Percentiles rank a stretch among this genome's conserved stretches.
Evolutionary conservation across 1,140 invertebrate genomes (phyloP).

Genomic region (Eueides isabella): DNA sequence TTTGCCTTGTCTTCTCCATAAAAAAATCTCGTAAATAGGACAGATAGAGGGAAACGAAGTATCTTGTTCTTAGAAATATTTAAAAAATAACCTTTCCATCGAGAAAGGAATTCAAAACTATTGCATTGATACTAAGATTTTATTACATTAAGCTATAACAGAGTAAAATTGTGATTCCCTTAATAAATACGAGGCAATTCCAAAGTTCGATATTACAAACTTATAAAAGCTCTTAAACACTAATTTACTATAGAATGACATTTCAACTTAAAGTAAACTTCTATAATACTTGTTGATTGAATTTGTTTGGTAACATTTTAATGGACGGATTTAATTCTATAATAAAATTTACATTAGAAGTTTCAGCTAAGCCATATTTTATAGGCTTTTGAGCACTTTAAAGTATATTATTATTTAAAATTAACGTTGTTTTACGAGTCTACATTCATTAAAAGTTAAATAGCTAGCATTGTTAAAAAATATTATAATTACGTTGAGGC

Average conservation of each 20-base stretch:
- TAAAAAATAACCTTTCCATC: too few species aligned
- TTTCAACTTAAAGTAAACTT: background rate
- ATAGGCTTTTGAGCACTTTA: background rate
- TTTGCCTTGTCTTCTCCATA: too few species aligned
- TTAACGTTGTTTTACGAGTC: background rate
- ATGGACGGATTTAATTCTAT: background rate
- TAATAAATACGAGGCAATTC: background rate
- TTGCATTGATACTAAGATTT: too few species aligned
- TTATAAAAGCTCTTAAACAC: background rate
- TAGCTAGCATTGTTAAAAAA: background rate
- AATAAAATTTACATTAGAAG: background rate
- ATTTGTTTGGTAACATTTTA: slow-evolving; percentile 8
- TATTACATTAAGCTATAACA: too few species aligned
- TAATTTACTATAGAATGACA: background rate
- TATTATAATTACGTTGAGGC: too few species aligned
- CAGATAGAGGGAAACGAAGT: too few species aligned
- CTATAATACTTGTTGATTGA: background rate
- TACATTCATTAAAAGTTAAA: too few species aligned
- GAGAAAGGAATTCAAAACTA: too few species aligned
- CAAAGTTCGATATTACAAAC: background rate
- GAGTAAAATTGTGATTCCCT: too few species aligned
- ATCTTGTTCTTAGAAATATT: too few species aligned
- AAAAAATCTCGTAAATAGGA: too few species aligned
- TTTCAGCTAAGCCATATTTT: background rate
- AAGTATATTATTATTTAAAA: background rate